Percentiles rank a stretch among this genome's conserved stretches.
Conservation (phyloP, 2,888 invertebrate species). For the Laspeyria flexula region DNA sequence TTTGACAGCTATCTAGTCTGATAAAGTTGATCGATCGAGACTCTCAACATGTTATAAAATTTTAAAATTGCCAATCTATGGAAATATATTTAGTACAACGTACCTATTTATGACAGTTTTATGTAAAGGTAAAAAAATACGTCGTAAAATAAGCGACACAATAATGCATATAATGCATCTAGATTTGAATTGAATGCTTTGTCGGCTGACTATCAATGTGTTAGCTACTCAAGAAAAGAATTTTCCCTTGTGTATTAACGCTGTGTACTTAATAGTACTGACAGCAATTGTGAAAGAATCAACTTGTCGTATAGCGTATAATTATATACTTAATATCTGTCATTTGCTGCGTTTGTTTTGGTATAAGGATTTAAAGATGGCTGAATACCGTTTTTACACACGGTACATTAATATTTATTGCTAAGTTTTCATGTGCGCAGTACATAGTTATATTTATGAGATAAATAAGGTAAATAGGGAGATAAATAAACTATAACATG, state of each 20-base stretch:
- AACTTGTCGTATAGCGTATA: constrained; percentile 10
- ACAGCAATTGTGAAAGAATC: constrained; percentile 32
- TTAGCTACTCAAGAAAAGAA: constrained; percentile 17
- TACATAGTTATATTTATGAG: constrained; percentile 8
- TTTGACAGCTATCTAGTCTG: too few species aligned
- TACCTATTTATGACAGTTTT: too few species aligned
- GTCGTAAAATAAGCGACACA: too few species aligned
- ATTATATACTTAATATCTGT: constrained; percentile 27
- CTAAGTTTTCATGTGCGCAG: too few species aligned
- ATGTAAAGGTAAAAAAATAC: too few species aligned
- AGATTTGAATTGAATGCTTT: background rate
- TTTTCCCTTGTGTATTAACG: constrained; percentile 13
- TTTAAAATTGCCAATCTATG: too few species aligned
- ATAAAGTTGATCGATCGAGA: too few species aligned
- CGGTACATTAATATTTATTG: constrained; percentile 32
- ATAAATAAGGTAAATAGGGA: constrained; percentile 41
- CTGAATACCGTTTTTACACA: constrained; percentile 10
- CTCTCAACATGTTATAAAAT: too few species aligned
- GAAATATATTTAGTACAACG: too few species aligned
- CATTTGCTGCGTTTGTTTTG: constrained; percentile 6
- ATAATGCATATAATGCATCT: too few species aligned
- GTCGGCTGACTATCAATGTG: background rate
- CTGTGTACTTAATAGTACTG: constrained; percentile 13
- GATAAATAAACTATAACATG: constrained; percentile 47
- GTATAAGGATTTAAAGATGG: constrained; percentile 10